phyloP scores from a whole-genome alignment of 92 coral and sea anemone species.

The Parazoanthus swiftii region DNA sequence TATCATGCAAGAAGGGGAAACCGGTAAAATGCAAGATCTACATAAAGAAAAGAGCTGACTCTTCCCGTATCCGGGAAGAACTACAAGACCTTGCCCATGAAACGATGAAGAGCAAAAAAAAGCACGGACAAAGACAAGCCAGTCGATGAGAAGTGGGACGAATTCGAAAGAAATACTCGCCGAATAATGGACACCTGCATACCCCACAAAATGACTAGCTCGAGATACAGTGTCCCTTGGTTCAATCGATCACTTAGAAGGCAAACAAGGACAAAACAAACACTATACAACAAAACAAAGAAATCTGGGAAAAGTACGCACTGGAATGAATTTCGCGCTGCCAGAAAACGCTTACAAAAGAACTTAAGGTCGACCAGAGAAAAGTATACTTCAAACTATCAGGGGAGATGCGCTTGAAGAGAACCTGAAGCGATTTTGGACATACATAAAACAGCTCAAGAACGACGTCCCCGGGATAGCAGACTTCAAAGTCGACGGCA shows the following conservation, averaged over 20 bases:
- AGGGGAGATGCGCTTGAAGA: no score
- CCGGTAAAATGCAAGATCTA: conserved; percentile 58
- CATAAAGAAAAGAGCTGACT: conserved; percentile 46
- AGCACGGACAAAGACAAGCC: not conserved
- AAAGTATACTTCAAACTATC: no score
- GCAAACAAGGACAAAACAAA: conserved; percentile 52
- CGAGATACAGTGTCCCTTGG: conserved; percentile 62
- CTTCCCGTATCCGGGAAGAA: conserved; percentile 45
- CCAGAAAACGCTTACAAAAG: no score
- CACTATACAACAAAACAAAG: conserved; percentile 58
- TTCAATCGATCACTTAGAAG: conserved; percentile 53
- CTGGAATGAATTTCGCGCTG: no score
- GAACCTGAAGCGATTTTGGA: conserved; percentile 16
- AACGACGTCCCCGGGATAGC: conserved; percentile 58
- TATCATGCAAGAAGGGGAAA: conserved; percentile 50
- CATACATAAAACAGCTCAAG: conserved; percentile 45
- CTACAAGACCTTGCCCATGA: conserved; percentile 29
- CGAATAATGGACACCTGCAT: conserved; percentile 48
- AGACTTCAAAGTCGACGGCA: conserved; percentile 55
- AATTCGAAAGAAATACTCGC: conserved; percentile 47
- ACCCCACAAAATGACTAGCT: conserved; percentile 45
- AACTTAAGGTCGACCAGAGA: no score
- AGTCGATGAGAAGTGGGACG: conserved; percentile 61
- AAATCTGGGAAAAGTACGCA: conserved; percentile 51
- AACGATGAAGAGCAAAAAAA: no score